phyloP scores from a whole-genome alignment of 2,113 vertebrate genomes.

The Xerus inauris region DNA sequence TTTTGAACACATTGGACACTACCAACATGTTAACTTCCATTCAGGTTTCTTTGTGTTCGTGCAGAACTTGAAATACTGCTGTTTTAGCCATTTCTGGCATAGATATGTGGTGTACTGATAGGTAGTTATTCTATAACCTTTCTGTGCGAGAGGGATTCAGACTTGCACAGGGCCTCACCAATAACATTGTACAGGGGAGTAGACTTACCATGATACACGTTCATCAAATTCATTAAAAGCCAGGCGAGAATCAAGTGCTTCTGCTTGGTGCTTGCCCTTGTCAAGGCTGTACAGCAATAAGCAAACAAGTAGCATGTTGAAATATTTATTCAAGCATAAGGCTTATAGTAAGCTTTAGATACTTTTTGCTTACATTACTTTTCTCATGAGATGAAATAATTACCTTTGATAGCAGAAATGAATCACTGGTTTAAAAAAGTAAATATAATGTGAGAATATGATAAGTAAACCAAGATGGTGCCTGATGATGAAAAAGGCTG shows the following conservation, averaged over 20 bases:
- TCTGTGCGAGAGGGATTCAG: neutral
- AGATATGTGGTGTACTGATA: neutral
- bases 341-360: neutral
- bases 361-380: neutral
- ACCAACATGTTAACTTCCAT: neutral
- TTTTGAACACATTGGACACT: neutral
- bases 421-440: neutral
- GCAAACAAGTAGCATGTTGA: neutral
- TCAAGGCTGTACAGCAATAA: neutral
- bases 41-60: neutral
- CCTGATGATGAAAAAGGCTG: too few species aligned
- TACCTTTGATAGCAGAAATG: neutral
- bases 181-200: neutral
- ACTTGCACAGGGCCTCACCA: neutral
- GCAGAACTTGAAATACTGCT: neutral
- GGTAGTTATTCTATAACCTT: neutral
- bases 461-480: too few species aligned
- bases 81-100: neutral
- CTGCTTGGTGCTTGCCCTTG: neutral
- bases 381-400: neutral
- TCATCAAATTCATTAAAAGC: neutral
- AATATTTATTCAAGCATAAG: neutral
- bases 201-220: neutral
- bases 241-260: neutral
- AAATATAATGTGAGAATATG: neutral